Percentiles rank a stretch among this genome's conserved stretches.
Evolutionary conservation across 2,113 vertebrate species (phyloP).

Genomic region (Furnarius figulus): DNA sequence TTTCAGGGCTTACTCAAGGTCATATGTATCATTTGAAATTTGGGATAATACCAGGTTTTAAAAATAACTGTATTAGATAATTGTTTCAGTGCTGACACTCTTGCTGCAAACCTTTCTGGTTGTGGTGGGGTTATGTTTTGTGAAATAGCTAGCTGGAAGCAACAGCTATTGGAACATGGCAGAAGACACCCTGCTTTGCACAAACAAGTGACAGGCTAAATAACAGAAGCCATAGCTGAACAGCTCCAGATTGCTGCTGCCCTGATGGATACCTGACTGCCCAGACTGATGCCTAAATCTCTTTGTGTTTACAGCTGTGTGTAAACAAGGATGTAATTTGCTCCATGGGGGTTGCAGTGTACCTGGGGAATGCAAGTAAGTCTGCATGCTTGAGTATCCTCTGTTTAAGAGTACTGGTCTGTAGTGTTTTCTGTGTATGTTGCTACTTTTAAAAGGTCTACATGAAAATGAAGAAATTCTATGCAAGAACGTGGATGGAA

Average conservation of each 20-base stretch:
- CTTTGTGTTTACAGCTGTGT: conserved; percentile 82
- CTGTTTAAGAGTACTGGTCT: not conserved
- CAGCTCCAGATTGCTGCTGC: not conserved
- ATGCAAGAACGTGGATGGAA: not conserved
- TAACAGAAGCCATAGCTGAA: not conserved
- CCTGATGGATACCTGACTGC: not conserved
- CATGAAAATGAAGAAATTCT: not conserved
- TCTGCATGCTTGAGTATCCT: not conserved
- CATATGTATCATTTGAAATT: not conserved
- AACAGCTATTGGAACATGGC: rapidly evolving
- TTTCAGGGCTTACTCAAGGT: not conserved
- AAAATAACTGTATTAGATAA: not conserved
- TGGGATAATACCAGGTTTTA: not conserved
- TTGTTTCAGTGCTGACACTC: not conserved
- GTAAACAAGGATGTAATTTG: conserved; percentile 91
- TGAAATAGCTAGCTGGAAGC: not conserved
- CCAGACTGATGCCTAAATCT: not conserved
- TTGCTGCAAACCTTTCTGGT: not conserved
- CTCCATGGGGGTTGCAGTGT: conserved; percentile 81
- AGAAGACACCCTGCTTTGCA: not conserved
- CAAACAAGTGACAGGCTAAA: not conserved
- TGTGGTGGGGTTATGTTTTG: not conserved
- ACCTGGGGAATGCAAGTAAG: conserved; percentile 94
- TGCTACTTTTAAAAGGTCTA: not conserved
- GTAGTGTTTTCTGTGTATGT: not conserved